These are phyloP conservation scores for Holacanthus passer DNA, from an alignment of 2,113 vertebrate species.

Conservation along the genomic window DNA sequence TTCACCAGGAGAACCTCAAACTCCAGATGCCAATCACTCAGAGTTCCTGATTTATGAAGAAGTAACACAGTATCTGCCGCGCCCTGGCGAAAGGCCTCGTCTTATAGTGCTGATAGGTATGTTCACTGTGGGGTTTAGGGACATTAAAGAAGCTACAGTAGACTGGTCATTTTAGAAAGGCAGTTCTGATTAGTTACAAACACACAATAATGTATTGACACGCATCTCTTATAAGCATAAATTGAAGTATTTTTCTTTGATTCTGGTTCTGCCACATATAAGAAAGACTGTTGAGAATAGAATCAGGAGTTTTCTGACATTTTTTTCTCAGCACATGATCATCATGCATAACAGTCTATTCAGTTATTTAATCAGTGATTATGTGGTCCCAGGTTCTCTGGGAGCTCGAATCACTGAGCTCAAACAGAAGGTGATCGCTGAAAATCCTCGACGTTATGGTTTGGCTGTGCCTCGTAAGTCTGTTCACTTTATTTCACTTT, in stretches of 20 bases:
- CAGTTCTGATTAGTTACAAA: neutral
- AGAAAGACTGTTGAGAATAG: neutral
- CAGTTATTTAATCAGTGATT: neutral
- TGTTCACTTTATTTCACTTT: no score
- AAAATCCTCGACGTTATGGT: constrained; percentile 91
- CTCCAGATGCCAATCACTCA: constrained; percentile 59
- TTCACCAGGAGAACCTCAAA: constrained; percentile 79
- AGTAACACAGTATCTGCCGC: constrained; percentile 89
- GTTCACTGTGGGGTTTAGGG: constrained; percentile 14
- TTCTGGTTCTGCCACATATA: neutral
- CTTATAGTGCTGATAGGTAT: constrained; percentile 94
- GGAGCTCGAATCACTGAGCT: constrained; percentile 92
- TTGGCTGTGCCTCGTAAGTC: constrained; percentile 94
- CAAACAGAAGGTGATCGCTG: constrained; percentile 93
- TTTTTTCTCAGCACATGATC: neutral
- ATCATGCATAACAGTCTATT: neutral
- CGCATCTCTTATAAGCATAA: neutral
- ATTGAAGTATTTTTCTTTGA: neutral
- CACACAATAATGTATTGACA: no score
- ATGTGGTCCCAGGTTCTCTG: constrained; percentile 85
- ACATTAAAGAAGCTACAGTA: neutral
- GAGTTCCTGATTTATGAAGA: constrained; percentile 93
- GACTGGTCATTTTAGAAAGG: neutral
- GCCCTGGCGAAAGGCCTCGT: constrained; percentile 88
- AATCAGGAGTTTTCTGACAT: neutral